phyloP scores from a whole-genome alignment of 2,797 vertebrate species.

The Trachops cirrhosus region DNA sequence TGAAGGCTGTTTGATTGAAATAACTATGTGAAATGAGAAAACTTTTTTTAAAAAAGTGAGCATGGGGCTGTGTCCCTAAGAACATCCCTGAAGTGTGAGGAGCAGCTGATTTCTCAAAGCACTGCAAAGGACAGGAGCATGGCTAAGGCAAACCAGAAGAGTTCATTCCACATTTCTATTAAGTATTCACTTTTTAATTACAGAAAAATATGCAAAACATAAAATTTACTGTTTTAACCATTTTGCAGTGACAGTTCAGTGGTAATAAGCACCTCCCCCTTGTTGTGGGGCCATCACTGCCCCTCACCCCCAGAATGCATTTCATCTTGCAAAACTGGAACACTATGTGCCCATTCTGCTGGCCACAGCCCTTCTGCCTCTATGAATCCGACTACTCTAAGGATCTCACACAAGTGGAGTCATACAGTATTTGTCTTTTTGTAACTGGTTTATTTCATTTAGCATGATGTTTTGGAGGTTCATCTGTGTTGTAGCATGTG shows the following conservation, averaged over 20 bases:
- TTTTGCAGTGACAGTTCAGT: too few species aligned
- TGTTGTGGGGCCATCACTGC: background rate
- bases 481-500: too few species aligned
- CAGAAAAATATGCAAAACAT: too few species aligned
- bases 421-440: background rate
- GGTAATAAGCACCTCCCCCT: too few species aligned
- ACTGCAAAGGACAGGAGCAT: background rate
- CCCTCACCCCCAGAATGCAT: background rate
- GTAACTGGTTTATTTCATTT: background rate
- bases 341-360: background rate
- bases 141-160: background rate
- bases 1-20: background rate
- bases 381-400: too few species aligned
- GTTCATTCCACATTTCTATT: background rate
- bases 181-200: background rate
- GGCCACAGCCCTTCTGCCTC: background rate
- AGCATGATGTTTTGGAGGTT: too few species aligned
- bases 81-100: background rate
- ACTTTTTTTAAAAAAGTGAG: background rate
- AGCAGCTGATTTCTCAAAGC: background rate
- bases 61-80: background rate
- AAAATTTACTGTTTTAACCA: too few species aligned
- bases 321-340: background rate
- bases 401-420: background rate
- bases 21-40: background rate